These are phyloP conservation scores for Gavia stellata DNA, from an alignment of 2,113 vertebrate genomes.

Conservation along the genomic window DNA sequence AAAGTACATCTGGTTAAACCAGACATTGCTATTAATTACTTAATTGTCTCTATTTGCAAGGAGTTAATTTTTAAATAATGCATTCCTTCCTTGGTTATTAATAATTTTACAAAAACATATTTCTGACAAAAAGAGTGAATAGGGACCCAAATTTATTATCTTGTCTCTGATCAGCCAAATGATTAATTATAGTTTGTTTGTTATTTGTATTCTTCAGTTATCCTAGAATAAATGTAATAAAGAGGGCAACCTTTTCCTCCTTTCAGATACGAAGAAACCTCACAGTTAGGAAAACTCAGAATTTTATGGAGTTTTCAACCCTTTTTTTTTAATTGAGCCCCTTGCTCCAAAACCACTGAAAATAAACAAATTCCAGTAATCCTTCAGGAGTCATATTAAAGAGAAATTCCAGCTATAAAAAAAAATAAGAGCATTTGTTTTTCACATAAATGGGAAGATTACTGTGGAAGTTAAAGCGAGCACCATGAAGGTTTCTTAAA, in stretches of 20 bases:
- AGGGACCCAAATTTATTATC: neutral
- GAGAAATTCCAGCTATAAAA: neutral
- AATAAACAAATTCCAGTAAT: neutral
- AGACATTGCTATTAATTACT: neutral
- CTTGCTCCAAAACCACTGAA: neutral
- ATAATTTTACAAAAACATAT: neutral
- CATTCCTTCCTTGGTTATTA: neutral
- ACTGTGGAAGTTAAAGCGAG: neutral
- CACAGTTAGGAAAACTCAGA: neutral
- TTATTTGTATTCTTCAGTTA: neutral
- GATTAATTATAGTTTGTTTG: neutral
- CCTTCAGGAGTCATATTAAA: neutral
- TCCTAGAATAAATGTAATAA: neutral
- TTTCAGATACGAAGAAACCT: neutral
- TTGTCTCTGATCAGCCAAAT: neutral
- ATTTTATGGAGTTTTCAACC: neutral
- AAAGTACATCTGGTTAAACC: neutral
- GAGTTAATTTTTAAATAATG: neutral
- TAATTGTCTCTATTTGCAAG: neutral
- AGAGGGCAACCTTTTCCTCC: neutral
- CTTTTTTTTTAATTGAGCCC: neutral
- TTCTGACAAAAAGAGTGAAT: neutral
- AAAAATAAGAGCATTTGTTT: neutral
- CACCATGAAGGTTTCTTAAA: neutral
- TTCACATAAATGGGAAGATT: neutral